Base-by-base conservation (phyloP, 2,888 invertebrate genomes). In the Thymelicus lineola region DNA sequence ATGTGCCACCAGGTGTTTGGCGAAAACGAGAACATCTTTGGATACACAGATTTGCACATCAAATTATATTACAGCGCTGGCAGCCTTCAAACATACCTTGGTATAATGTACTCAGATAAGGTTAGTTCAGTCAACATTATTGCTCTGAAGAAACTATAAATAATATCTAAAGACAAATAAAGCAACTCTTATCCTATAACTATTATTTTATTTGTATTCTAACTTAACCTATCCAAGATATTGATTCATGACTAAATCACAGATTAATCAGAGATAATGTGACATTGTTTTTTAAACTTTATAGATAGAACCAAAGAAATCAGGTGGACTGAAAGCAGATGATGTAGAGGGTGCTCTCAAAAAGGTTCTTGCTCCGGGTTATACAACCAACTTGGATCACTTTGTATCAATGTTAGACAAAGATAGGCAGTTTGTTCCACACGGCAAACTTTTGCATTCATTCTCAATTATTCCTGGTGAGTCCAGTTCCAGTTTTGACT, bases 1-100 rank as follows among this genome's bases (percentile, higher is more conserved):
- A 98, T 98, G 97, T 97, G 98, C 65, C 98, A 99, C 93, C 98
- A 99, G 90, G 96, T 98, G 70, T 98, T 98, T 87, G 98, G 98
- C 6, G 97, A 97, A 76, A 96, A 95, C 80, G 99, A 99, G 91
- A 97, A 96, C 73, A 98, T 99, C 85, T 98, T 98, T 93, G 99
- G 99, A 4, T 99, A 98, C 85, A 96, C 96, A 82, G 97, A 97
- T 80, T 90, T 99, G 46, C 94, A 95, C 71, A 95, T 99, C 4
- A 95, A 96, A 74, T 88, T 99, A 4, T 96, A 96, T 82, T 98
- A 97, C 84, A 96, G 96, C 72, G 98, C 98, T 66, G 97, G 96
- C 20, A 96, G 96, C 73, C 93, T 98, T 71, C 96, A 96, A 79
- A 97, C 98, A 66, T 99, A 97, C 82, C 89, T 98, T 64, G 96